Base-by-base conservation (phyloP, 1,140 invertebrate genomes). In the Hylaeus volcanicus region DNA sequence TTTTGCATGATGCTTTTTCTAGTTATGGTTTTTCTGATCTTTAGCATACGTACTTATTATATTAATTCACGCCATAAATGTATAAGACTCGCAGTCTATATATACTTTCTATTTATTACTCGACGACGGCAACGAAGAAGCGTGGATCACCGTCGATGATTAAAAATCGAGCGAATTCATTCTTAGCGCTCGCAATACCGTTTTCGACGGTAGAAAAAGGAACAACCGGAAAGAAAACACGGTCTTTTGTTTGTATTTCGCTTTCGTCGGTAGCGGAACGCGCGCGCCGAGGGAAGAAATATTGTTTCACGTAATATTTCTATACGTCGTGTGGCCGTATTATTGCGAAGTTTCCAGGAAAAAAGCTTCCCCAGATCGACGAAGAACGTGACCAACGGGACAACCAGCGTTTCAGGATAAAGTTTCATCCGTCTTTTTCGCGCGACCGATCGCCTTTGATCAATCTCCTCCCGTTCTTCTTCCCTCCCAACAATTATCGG, bases 221-320 rank as follows among this genome's bases (percentile, higher is more conserved):
- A 61, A 61, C 45, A 8, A 43, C 3, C 3, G 8, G n/a, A 39
- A 37, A 51, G 8, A 3, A 26, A 45, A 9, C 4, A 6, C 2
- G 14, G 45, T 11, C 9, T 6, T 26, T 9, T 39, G 41, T 41
- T 70, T 55, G 43, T 55, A 11, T 71, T 56, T 56, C 11, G 5
- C 53, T n/a, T 41, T 41, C 1, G 43, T 6, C 69, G 6, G 26
- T 11, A 56, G n/a, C 5, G 9, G 9, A 5, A 37, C 5, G 2
- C 8, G 51, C 2, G 55, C 4, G 8, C 41, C 41, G 37, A 5
- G 15, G 26, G 12, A 41, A 64, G 41, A 76, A 76, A 68, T 76
- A 76, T 76, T 76, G 26, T 76, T 68, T 68, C 64, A 39, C 58
- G 58, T 73, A 73, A 73, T 51, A 73, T 73, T 73, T 63, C 58